Evolutionary conservation across 1,140 invertebrate species (phyloP).

Genomic region (Drosophila tani): DNA sequence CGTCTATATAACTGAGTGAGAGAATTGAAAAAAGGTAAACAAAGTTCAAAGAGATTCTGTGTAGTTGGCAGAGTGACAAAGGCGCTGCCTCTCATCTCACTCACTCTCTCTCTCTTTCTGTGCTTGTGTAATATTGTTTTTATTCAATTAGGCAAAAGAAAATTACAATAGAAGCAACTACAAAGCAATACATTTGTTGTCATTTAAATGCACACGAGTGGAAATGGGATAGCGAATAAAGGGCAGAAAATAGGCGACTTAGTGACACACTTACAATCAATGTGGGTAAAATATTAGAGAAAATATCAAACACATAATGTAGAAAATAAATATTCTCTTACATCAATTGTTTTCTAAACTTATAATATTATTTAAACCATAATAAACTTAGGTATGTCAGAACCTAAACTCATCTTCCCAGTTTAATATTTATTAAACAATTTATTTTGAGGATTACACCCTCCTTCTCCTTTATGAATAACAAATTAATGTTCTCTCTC

Average conservation of each 20-base stretch:
- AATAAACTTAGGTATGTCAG: no score
- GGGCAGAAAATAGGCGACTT: background rate
- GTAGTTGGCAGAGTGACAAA: slow-evolving; percentile 50
- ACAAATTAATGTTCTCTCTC: background rate
- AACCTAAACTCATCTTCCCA: background rate
- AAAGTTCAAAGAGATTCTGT: slow-evolving; percentile 43
- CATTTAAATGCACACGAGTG: slow-evolving; percentile 57
- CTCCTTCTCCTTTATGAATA: background rate
- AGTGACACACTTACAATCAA: background rate
- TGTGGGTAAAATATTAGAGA: background rate
- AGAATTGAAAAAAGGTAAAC: slow-evolving; percentile 31
- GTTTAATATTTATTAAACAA: background rate
- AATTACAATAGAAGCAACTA: slow-evolving; percentile 50
- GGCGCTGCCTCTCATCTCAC: slow-evolving; percentile 4
- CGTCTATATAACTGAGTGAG: slow-evolving; percentile 1
- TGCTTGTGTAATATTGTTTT: slow-evolving; percentile 59
- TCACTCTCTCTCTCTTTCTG: slow-evolving; percentile 9
- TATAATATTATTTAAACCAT: no score
- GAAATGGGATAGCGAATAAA: slow-evolving; percentile 6
- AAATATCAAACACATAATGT: background rate
- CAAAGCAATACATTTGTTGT: slow-evolving; percentile 46
- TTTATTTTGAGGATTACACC: no score
- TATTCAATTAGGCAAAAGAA: slow-evolving; percentile 56
- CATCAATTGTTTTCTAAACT: no score
- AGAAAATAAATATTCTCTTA: background rate